phyloP scores from a whole-genome alignment of 2,797 vertebrate genomes.

The Amphiprion clarkii region DNA sequence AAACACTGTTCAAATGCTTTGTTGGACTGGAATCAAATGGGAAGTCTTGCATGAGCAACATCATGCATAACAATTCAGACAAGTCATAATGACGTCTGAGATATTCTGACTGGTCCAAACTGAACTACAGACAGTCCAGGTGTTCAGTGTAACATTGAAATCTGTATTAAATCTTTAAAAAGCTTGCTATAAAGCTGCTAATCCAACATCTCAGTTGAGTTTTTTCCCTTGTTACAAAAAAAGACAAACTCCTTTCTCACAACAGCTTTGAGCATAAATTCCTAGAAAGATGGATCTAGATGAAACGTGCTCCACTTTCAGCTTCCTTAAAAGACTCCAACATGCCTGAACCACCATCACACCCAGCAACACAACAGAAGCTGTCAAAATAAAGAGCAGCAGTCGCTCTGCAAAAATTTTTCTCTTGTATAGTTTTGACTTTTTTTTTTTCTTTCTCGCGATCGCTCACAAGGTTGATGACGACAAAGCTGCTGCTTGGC shows the following conservation, averaged over 20 bases:
- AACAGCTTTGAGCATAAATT: neutral
- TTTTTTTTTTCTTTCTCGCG: slow-evolving; percentile 5
- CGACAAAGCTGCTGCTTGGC: neutral
- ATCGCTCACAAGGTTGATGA: slow-evolving; percentile 28
- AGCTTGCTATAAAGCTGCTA: too few species aligned
- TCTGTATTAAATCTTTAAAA: too few species aligned
- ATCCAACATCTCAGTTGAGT: too few species aligned
- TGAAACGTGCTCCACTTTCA: slow-evolving; percentile 10
- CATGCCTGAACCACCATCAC: slow-evolving; percentile 1
- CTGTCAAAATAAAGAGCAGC: slow-evolving; percentile 14
- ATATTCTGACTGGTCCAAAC: too few species aligned
- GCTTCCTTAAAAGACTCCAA: neutral
- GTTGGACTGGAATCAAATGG: too few species aligned
- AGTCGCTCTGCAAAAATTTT: slow-evolving; percentile 14
- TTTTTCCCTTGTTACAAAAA: slow-evolving; percentile 8
- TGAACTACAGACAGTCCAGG: too few species aligned
- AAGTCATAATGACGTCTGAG: too few species aligned
- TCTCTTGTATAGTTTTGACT: slow-evolving; percentile 15
- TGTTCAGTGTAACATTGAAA: too few species aligned
- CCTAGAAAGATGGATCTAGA: slow-evolving; percentile 2
- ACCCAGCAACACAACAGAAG: slow-evolving; percentile 21
- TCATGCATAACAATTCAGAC: too few species aligned
- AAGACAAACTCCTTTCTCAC: too few species aligned
- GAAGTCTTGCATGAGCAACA: too few species aligned
- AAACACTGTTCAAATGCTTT: too few species aligned